These are phyloP conservation scores for Lineus longissimus DNA, from an alignment of 1,140 invertebrate genomes.

Conservation along the genomic window DNA sequence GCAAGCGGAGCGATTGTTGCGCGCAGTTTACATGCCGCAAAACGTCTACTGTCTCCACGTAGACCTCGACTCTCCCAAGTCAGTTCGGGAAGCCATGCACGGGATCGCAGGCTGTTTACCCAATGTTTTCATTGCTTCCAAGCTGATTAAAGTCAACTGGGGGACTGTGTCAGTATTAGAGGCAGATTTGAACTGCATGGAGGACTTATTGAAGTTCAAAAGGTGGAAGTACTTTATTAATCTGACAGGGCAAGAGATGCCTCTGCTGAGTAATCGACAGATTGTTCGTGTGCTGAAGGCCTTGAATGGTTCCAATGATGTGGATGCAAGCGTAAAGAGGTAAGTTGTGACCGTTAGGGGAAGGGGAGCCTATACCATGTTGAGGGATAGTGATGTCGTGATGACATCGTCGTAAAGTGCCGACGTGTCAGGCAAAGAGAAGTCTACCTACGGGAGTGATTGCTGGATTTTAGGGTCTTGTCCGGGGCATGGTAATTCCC, in stretches of 20 bases:
- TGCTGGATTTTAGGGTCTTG: no score
- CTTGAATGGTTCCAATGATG: conserved; percentile 25
- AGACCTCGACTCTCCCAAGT: conserved; percentile 30
- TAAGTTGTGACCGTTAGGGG: background rate
- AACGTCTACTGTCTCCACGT: conserved; percentile 45
- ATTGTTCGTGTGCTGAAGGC: conserved; percentile 18
- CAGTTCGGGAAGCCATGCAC: conserved; percentile 21
- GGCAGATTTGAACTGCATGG: conserved; percentile 37
- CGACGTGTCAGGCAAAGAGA: no score
- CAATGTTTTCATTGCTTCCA: conserved; percentile 42
- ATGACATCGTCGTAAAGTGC: no score
- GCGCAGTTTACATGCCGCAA: conserved; percentile 39
- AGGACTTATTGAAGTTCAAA: conserved; percentile 22
- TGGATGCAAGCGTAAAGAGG: conserved; percentile 10
- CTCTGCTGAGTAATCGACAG: conserved; percentile 18
- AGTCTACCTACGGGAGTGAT: no score
- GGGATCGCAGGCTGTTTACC: conserved; percentile 33
- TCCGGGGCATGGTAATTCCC: no score
- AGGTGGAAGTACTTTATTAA: conserved; percentile 23
- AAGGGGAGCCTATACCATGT: no score
- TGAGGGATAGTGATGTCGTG: no score
- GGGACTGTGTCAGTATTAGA: conserved; percentile 23
- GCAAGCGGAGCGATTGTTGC: conserved; percentile 33
- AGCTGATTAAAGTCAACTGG: conserved; percentile 26
- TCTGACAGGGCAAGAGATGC: conserved; percentile 22